Evolutionary conservation across 2,888 invertebrate genomes (phyloP).

Genomic region (Smittia aterrima): DNA sequence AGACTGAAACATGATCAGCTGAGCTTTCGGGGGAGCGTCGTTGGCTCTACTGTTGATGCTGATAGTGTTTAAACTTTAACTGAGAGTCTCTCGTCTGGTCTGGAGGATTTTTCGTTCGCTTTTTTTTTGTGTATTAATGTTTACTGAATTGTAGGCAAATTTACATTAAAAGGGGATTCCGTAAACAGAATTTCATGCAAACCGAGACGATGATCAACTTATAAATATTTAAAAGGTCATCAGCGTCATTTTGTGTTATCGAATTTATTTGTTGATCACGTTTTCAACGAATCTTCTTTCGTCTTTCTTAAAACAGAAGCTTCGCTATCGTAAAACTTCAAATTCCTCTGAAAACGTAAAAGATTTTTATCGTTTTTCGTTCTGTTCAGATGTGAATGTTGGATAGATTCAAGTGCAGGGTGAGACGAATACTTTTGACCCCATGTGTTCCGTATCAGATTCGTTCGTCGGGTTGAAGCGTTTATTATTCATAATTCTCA

Average conservation of each 20-base stretch:
- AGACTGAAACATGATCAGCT: conserved; percentile 40
- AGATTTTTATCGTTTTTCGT: not conserved
- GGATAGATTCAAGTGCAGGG: not conserved
- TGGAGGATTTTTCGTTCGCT: conserved; percentile 37
- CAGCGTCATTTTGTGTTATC: no score
- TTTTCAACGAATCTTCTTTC: no score
- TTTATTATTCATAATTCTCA: conserved; percentile 18
- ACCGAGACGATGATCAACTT: conserved; percentile 36
- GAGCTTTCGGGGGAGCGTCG: not conserved
- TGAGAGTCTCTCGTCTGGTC: conserved; percentile 20
- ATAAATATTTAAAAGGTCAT: conserved; percentile 38
- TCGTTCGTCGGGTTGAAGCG: not conserved
- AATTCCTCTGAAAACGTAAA: not conserved
- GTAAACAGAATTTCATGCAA: conserved; percentile 36
- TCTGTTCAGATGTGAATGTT: not conserved
- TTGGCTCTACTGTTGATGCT: not conserved
- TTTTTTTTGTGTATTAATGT: conserved; percentile 36
- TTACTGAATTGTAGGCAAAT: conserved; percentile 42
- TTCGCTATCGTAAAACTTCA: not conserved
- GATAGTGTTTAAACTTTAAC: conserved; percentile 26
- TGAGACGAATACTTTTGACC: not conserved
- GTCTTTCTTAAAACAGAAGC: no score
- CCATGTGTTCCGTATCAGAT: conserved; percentile 13
- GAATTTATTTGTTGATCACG: no score
- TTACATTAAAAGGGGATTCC: conserved; percentile 42